phyloP scores from a whole-genome alignment of 1,140 invertebrate species.

The Hylyphantes graminicola region DNA sequence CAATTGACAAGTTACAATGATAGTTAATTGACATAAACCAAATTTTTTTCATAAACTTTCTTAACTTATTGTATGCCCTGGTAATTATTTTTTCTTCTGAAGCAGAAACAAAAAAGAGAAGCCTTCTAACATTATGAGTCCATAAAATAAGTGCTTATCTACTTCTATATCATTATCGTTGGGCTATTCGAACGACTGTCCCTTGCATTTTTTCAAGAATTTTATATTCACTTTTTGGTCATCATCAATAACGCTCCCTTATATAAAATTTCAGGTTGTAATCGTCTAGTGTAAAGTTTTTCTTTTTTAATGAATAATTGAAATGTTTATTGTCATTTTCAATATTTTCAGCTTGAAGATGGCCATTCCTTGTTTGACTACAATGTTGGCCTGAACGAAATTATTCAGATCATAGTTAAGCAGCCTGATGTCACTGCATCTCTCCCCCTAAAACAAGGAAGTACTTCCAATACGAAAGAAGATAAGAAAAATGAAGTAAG shows the following conservation, averaged over 20 bases:
- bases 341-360: slow-evolving; percentile 75
- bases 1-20: no score
- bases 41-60: no score
- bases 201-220: no score
- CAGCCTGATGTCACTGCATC: slow-evolving; percentile 17
- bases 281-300: not conserved
- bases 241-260: not conserved
- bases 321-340: not conserved
- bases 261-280: not conserved
- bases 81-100: no score
- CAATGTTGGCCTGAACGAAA: slow-evolving; percentile 81
- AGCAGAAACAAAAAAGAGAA: no score
- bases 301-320: not conserved
- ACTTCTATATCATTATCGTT: no score
- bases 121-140: no score
- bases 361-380: slow-evolving; percentile 82
- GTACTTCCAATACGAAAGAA: not conserved
- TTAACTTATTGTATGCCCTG: no score
- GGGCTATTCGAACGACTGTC: no score
- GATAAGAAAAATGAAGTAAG: slow-evolving; percentile 60
- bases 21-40: no score
- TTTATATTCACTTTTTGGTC: not conserved
- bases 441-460: slow-evolving; percentile 37
- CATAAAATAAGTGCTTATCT: no score
- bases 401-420: slow-evolving; percentile 78